Conservation (phyloP, 2,797 vertebrate species). For the Tragopan temminckii region DNA sequence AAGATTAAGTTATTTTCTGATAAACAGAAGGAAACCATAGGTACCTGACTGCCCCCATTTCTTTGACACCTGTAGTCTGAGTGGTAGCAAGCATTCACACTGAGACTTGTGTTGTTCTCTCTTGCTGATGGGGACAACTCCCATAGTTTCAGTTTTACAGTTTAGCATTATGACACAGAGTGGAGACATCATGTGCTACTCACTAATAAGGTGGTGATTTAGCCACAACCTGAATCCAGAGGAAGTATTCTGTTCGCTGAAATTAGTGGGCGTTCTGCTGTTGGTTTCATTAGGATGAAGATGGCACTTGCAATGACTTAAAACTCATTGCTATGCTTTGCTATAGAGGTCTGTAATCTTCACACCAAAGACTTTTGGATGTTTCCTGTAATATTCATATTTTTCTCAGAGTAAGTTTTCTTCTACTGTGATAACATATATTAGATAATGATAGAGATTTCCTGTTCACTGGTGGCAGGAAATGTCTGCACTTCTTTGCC, state of each 20-base stretch:
- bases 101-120: not conserved
- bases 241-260: not conserved
- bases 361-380: not conserved
- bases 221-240: not conserved
- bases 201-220: not conserved
- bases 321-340: not conserved
- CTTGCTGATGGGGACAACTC: not conserved
- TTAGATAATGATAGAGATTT: not conserved
- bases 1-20: not conserved
- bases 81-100: fast-evolving
- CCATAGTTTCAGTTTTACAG: not conserved
- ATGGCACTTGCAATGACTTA: fast-evolving
- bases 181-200: not conserved
- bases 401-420: not conserved
- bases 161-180: not conserved
- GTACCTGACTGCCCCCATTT: not conserved
- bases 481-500: not conserved
- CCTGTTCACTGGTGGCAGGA: not conserved
- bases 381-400: not conserved
- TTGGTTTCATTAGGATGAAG: not conserved
- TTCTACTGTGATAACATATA: not conserved
- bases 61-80: not conserved
- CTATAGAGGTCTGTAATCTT: not conserved
- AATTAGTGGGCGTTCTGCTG: not conserved
- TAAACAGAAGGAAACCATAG: not conserved